These are phyloP conservation scores for Eristalis intricaria DNA, from an alignment of 2,888 invertebrate genomes.

Conservation along the genomic window DNA sequence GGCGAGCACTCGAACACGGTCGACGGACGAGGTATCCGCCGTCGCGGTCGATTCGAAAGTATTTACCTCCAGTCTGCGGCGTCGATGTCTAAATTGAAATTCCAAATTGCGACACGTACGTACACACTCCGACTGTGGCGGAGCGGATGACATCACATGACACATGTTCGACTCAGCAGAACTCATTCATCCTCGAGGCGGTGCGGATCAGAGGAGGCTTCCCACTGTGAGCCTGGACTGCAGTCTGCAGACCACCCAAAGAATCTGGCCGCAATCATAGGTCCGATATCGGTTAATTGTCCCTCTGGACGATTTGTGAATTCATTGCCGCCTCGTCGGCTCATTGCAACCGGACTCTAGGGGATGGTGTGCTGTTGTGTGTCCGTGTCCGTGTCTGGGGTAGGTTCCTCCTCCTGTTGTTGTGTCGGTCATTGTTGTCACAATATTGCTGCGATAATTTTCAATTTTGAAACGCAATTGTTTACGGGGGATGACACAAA, in stretches of 20 bases:
- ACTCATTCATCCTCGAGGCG: slow-evolving; percentile 62
- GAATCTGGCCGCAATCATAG: slow-evolving; percentile 63
- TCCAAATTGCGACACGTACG: slow-evolving; percentile 5
- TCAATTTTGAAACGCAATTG: slow-evolving; percentile 44
- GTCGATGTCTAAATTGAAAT: slow-evolving; percentile 54
- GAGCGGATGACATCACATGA: slow-evolving; percentile 8
- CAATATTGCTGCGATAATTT: slow-evolving; percentile 67
- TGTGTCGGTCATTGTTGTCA: slow-evolving; percentile 66
- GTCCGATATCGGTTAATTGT: slow-evolving; percentile 56
- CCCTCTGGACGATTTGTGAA: slow-evolving; percentile 56
- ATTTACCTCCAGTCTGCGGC: slow-evolving; percentile 45
- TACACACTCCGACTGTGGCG: not conserved
- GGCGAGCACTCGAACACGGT: slow-evolving; percentile 2
- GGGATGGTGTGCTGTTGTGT: slow-evolving; percentile 37
- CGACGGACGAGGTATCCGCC: slow-evolving; percentile 22
- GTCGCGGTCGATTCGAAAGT: slow-evolving; percentile 6
- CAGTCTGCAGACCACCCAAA: slow-evolving; percentile 68
- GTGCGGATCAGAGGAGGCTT: slow-evolving; percentile 47
- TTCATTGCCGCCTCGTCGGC: slow-evolving; percentile 20
- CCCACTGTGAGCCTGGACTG: slow-evolving; percentile 60
- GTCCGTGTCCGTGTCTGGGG: not conserved
- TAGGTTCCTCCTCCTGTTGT: slow-evolving; percentile 62
- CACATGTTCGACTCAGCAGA: slow-evolving; percentile 54
- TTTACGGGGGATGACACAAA: slow-evolving; percentile 49
- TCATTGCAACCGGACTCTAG: slow-evolving; percentile 35